Conservation (phyloP, 2,797 vertebrate species). For the Emydoidea blandingii region DNA sequence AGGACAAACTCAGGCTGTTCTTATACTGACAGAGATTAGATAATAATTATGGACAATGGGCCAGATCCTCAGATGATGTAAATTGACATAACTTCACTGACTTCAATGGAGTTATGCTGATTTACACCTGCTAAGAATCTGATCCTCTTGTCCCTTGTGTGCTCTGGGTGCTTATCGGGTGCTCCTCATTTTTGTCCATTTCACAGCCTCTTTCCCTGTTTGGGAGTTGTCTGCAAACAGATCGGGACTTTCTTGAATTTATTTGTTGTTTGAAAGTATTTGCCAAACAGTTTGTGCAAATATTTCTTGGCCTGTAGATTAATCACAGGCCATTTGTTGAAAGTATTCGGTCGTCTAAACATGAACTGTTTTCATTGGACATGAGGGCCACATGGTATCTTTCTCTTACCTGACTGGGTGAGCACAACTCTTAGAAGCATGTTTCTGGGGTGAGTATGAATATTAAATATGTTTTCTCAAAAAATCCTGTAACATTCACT, state of each 20-base stretch:
- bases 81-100: not conserved
- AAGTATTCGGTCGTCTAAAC: not conserved
- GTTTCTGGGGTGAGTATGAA: not conserved
- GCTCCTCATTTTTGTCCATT: not conserved
- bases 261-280: not conserved
- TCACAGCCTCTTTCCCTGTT: not conserved
- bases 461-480: not conserved
- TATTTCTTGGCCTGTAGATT: not conserved
- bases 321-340: not conserved
- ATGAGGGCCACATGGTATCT: not conserved
- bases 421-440: not conserved
- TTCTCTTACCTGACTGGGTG: not conserved
- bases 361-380: not conserved
- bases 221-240: not conserved
- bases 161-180: not conserved
- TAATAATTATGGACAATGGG: not conserved
- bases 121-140: not conserved
- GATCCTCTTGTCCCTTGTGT: not conserved
- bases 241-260: not conserved
- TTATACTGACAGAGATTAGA: not conserved
- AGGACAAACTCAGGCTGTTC: not conserved
- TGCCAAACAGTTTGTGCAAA: not conserved
- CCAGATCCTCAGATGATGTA: not conserved
- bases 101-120: fast-evolving
- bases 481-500: not conserved